Base-by-base conservation (phyloP, 2,113 vertebrate genomes). In the Charadrius vociferus region DNA sequence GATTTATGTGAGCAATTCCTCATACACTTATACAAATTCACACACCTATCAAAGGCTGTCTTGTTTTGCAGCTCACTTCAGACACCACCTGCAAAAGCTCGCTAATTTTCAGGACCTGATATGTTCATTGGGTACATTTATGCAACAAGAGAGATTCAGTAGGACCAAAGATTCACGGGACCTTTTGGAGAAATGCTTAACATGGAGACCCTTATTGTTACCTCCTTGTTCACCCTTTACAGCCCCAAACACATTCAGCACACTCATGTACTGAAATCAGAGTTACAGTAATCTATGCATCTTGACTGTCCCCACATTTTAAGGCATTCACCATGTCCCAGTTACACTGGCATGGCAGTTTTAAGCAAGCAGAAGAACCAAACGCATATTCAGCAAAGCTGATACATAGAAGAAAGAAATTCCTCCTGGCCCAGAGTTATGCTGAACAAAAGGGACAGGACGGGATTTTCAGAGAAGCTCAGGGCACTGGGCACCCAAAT, bases 1-100 rank as follows among this genome's bases (percentile, higher is more conserved):
- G 86, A 94, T 96, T 95, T 95, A 87, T 75, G 32, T 43, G 83
- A 94, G 77, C 61, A 89, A 79, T 94, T 96, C 82, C 56, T 94
- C 93, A 65, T 39, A 81, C 19, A 14, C 72, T 90, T 86, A 81
- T 9, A 91, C 73, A 86, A 95, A 95, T 81, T 81, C 91, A 81
- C 41, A 92, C 39, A 58, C 30, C 75, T 81, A 84, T 92, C 88
- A 97, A 93, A 96, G 77, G 39, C 65, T 83, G 75, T 90, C 79
- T 78, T 86, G 55, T 92, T 95, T 91, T 79, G 92, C 75, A 91
- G 88, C 50, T 95, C 24, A 39, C 20, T 86, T 92, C 86, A 94
- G 74, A 70, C 27, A 47, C 37, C 68, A 88, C 56, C 81, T 90
- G 75, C 59, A 88, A 96, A 87, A 82, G 21, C 52, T 88, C 88